Conservation (phyloP, 2,797 vertebrate genomes). For the Xenopus petersii region DNA sequence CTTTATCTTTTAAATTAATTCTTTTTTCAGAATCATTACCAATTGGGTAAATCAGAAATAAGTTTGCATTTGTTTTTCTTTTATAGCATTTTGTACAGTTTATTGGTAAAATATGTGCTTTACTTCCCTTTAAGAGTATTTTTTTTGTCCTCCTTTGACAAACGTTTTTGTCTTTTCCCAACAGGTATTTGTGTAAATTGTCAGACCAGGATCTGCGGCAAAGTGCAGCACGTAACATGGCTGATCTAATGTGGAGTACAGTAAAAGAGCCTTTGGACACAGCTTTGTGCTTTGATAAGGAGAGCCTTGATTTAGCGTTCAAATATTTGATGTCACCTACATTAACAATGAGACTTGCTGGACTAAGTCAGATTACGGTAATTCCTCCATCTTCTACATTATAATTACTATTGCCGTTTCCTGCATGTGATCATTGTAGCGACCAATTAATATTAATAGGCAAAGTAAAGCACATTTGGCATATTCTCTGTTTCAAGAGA, state of each 20-base stretch:
- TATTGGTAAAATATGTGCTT: no score
- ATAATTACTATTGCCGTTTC: no score
- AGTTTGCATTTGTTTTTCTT: no score
- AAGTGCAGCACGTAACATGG: slow-evolving; percentile 96
- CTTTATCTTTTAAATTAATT: no score
- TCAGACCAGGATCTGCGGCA: slow-evolving; percentile 98
- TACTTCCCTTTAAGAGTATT: no score
- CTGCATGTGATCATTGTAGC: no score
- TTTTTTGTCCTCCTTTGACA: not conserved
- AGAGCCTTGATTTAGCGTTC: slow-evolving; percentile 96
- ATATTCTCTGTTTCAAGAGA: no score
- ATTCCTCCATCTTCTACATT: not conserved
- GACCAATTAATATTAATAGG: no score
- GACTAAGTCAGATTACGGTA: slow-evolving; percentile 97
- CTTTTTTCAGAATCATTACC: no score
- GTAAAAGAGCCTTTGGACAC: slow-evolving; percentile 97
- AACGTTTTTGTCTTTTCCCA: slow-evolving; percentile 31
- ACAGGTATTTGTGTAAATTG: slow-evolving; percentile 94
- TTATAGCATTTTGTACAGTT: no score
- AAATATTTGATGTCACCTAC: slow-evolving; percentile 99
- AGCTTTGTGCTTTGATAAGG: slow-evolving; percentile 95
- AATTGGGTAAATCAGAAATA: no score
- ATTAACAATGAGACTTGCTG: slow-evolving; percentile 95
- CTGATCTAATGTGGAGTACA: slow-evolving; percentile 98
- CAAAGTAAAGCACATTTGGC: no score